These are phyloP conservation scores for Phania funesta DNA, from an alignment of 2,888 invertebrate genomes.

Conservation along the genomic window DNA sequence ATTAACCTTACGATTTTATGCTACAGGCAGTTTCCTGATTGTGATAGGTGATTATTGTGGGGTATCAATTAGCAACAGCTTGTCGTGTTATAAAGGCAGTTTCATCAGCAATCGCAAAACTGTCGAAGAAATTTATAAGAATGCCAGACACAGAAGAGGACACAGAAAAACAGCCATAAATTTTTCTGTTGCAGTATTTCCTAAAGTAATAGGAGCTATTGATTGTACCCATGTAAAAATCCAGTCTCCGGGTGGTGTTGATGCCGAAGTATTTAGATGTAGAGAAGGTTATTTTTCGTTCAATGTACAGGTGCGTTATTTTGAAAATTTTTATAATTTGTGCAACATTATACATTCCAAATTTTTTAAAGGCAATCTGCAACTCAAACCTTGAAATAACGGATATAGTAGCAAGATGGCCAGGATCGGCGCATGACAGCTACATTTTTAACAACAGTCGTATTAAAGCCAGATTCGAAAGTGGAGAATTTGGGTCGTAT, in stretches of 20 bases:
- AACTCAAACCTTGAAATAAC: conserved; percentile 20
- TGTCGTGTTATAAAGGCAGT: background rate
- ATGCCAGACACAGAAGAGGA: background rate
- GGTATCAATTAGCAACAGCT: background rate
- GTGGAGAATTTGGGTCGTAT: conserved; percentile 2
- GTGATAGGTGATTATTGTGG: background rate
- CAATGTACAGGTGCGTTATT: conserved; percentile 11
- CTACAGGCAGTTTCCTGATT: conserved; percentile 5
- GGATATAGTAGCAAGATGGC: conserved; percentile 51
- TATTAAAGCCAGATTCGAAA: conserved; percentile 27
- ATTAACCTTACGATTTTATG: conserved; percentile 1
- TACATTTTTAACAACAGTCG: conserved; percentile 38
- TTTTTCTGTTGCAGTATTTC: conserved; percentile 39
- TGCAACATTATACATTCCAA: background rate
- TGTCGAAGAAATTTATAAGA: background rate
- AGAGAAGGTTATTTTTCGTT: conserved; percentile 39
- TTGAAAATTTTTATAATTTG: background rate
- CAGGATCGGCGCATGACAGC: conserved; percentile 43
- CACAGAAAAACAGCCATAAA: background rate
- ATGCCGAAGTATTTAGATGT: conserved; percentile 40
- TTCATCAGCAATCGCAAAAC: background rate
- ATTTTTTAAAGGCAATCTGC: background rate
- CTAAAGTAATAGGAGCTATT: conserved; percentile 44
- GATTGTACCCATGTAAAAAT: conserved; percentile 43
- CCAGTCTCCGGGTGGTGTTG: background rate